Percentiles rank a stretch among this genome's conserved stretches.
phyloP scores from a whole-genome alignment of 2,113 vertebrate species.

The Bujurquina vittata region DNA sequence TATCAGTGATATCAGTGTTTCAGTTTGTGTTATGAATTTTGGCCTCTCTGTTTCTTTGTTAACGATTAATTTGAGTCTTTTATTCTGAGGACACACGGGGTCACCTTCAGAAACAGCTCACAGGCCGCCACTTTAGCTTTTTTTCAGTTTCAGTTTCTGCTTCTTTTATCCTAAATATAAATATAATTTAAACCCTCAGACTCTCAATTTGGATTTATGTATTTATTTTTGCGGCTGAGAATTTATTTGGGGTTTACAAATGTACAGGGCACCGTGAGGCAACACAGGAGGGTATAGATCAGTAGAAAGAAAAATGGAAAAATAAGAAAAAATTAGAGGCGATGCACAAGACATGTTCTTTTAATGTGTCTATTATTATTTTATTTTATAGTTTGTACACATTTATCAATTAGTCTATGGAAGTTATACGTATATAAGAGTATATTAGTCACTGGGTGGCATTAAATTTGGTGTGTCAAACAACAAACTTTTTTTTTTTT shows the following conservation, averaged over 20 bases:
- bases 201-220: too few species aligned
- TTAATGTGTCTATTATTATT: not conserved
- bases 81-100: not conserved
- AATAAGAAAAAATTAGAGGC: not conserved
- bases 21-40: not conserved
- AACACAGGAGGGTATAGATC: rapidly evolving
- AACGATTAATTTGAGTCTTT: not conserved
- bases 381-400: not conserved
- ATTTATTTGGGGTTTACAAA: not conserved
- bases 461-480: not conserved
- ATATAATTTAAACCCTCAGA: rapidly evolving
- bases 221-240: not conserved
- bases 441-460: not conserved
- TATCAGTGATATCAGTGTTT: rapidly evolving
- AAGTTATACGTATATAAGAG: not conserved
- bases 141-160: rapidly evolving
- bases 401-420: rapidly evolving
- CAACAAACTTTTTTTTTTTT: not conserved
- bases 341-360: too few species aligned
- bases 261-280: not conserved
- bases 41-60: not conserved
- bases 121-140: rapidly evolving
- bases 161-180: not conserved
- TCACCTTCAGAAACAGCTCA: not conserved
- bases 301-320: not conserved